Conservation (phyloP, 2,113 vertebrate species). For the Gavialis gangeticus region DNA sequence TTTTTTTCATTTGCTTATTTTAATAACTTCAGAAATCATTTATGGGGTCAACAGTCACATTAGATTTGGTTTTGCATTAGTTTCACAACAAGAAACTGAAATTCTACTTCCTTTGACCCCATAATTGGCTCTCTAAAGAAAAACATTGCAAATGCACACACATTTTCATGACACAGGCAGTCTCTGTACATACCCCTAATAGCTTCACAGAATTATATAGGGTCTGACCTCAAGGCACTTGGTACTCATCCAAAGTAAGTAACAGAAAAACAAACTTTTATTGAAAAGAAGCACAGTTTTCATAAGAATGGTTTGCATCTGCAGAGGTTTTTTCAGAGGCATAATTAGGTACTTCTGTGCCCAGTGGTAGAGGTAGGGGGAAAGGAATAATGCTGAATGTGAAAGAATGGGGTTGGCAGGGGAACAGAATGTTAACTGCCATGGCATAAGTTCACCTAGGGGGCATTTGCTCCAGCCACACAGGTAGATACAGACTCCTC, state of each 20-base stretch:
- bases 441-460: too few relatives aligned
- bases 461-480: too few relatives aligned
- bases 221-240: background rate
- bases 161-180: background rate
- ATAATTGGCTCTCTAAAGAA: background rate
- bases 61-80: background rate
- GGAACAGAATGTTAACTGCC: too few relatives aligned
- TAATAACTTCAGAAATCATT: background rate
- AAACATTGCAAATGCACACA: background rate
- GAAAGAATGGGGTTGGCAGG: too few relatives aligned
- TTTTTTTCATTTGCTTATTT: background rate
- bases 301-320: background rate
- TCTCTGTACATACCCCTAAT: background rate
- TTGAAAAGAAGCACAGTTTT: background rate
- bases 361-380: too few relatives aligned
- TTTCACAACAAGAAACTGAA: background rate
- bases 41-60: background rate
- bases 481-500: too few relatives aligned
- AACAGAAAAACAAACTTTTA: background rate
- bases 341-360: too few relatives aligned
- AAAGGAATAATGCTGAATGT: too few relatives aligned
- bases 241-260: background rate
- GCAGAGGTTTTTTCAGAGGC: background rate
- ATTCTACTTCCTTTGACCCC: background rate
- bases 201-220: background rate